phyloP scores from a whole-genome alignment of 2,888 invertebrate genomes.

The Chrysopilus asiliformis region DNA sequence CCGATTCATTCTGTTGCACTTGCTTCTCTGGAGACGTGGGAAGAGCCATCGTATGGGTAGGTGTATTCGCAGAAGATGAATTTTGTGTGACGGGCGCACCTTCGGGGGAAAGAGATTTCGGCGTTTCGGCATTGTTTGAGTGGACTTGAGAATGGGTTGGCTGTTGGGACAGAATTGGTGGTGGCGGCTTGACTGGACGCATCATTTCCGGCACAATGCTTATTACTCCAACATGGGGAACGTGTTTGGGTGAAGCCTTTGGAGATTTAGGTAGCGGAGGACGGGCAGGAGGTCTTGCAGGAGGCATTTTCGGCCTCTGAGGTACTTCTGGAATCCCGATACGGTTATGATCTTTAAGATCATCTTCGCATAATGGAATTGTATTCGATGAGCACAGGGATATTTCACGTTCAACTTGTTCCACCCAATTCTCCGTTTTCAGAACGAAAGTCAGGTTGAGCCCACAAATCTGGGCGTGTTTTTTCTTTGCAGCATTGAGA shows the following conservation, averaged over 20 bases:
- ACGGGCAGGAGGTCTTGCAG: slow-evolving; percentile 32
- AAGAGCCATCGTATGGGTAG: not conserved
- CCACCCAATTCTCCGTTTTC: slow-evolving; percentile 77
- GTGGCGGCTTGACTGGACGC: slow-evolving; percentile 25
- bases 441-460: slow-evolving; percentile 55
- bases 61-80: slow-evolving; percentile 2
- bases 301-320: slow-evolving; percentile 38
- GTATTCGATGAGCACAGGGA: slow-evolving; percentile 75
- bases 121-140: slow-evolving; percentile 14
- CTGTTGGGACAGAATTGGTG: slow-evolving; percentile 15
- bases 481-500: slow-evolving; percentile 51
- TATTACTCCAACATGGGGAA: slow-evolving; percentile 42
- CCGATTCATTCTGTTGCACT: slow-evolving; percentile 23
- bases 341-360: slow-evolving; percentile 25
- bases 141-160: not conserved
- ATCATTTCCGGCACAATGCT: slow-evolving; percentile 34
- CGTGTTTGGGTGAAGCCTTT: slow-evolving; percentile 35
- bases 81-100: slow-evolving; percentile 16
- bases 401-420: slow-evolving; percentile 69
- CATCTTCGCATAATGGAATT: slow-evolving; percentile 50
- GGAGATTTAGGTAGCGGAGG: slow-evolving; percentile 44
- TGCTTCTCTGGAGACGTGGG: slow-evolving; percentile 1
- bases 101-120: slow-evolving; percentile 26
- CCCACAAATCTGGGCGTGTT: slow-evolving; percentile 47
- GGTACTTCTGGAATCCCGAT: slow-evolving; percentile 40